Percentiles rank a stretch among this genome's conserved stretches.
These are phyloP conservation scores for Sciurus vulgaris DNA, from an alignment of 2,797 vertebrate genomes.

Conservation along the genomic window DNA sequence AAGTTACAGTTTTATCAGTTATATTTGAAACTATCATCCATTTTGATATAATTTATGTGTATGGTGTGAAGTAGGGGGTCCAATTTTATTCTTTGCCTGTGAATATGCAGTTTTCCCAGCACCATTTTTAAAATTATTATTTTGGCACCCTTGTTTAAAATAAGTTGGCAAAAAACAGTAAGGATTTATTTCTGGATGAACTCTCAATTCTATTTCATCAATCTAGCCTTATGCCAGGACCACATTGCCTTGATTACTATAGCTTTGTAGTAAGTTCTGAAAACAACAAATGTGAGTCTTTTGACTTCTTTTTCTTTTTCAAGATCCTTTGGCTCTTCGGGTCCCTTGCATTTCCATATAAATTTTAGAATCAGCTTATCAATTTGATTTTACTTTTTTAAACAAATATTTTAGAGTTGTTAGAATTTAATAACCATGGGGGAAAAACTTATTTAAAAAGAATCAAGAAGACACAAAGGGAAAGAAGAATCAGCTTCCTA, in stretches of 20 bases:
- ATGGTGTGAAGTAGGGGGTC: no score
- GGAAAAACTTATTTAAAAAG: not conserved
- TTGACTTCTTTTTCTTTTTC: no score
- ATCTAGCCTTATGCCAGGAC: no score
- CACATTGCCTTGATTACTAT: no score
- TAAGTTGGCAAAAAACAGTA: no score
- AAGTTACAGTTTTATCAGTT: not conserved
- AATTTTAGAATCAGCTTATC: not conserved
- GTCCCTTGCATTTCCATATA: not conserved
- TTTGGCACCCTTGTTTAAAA: not conserved
- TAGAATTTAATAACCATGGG: not conserved
- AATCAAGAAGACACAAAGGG: not conserved
- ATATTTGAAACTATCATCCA: not conserved
- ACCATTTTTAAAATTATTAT: not conserved
- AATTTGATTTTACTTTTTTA: not conserved
- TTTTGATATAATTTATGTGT: not conserved
- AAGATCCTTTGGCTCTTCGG: not conserved
- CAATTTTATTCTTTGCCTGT: no score
- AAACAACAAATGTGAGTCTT: not conserved
- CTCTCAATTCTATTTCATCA: no score
- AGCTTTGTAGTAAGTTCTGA: not conserved
- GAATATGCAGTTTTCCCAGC: no score
- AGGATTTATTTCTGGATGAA: no score
- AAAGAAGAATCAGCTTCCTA: not conserved
- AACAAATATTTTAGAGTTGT: not conserved